Evolutionary conservation across 1,140 invertebrate species (phyloP).

Genomic region (Drosophila sp.): DNA sequence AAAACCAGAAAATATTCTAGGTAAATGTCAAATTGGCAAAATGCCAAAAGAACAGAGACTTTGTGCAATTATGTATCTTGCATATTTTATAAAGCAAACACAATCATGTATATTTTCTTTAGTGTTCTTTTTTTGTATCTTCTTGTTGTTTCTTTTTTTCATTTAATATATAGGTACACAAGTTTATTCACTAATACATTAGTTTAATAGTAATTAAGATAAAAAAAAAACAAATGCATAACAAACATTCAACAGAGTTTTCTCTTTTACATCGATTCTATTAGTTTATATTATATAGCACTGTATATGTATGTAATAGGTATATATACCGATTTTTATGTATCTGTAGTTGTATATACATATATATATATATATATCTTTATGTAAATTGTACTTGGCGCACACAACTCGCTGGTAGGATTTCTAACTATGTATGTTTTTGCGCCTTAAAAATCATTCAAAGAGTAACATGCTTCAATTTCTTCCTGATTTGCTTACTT

Average conservation of each 20-base stretch:
- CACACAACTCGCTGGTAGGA: not conserved
- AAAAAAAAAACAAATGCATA: conserved; percentile 77
- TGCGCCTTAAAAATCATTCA: conserved; percentile 17
- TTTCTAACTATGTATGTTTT: not conserved
- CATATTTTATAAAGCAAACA: not conserved
- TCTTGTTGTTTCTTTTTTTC: conserved; percentile 25
- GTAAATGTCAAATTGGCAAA: too few relatives aligned
- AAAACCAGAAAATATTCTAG: too few relatives aligned
- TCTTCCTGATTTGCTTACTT: not conserved
- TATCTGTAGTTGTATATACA: conserved; percentile 27
- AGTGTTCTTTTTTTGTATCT: conserved; percentile 6
- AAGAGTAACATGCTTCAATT: conserved; percentile 9
- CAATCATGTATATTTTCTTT: conserved; percentile 13
- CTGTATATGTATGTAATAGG: conserved; percentile 18
- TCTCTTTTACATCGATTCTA: conserved; percentile 41
- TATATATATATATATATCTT: conserved; percentile 29
- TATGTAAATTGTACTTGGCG: conserved; percentile 73
- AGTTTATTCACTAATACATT: conserved; percentile 73
- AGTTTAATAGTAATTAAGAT: conserved; percentile 64
- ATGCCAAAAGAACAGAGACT: too few relatives aligned
- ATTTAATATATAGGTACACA: conserved; percentile 74
- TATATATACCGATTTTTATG: conserved; percentile 27
- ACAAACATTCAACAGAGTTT: conserved; percentile 75
- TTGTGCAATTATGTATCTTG: too few relatives aligned
- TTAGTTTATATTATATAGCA: conserved; percentile 33